phyloP scores from a whole-genome alignment of 23 tunicate species.

The Oikopleura vanhoeffeni region DNA sequence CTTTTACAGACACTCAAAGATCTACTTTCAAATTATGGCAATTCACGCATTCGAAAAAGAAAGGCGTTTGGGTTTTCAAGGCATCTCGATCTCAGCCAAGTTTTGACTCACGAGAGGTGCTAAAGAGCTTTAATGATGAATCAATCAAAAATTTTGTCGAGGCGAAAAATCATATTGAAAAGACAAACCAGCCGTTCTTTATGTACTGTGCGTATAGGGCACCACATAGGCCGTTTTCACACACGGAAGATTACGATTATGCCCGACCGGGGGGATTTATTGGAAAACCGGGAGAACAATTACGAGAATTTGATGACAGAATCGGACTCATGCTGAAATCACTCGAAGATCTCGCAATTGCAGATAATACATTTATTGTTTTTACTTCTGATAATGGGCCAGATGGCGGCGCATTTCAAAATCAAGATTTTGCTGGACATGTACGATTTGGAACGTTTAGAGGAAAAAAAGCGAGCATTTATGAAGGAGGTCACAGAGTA shows the following conservation, averaged over 20 bases:
- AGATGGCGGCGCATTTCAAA: not conserved
- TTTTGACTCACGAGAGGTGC: slow-evolving; percentile 8
- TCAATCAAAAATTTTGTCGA: not conserved
- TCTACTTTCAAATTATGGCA: not conserved
- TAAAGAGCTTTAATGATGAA: not conserved
- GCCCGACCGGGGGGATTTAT: slow-evolving; percentile 5
- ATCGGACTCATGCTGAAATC: not conserved
- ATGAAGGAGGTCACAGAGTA: not conserved
- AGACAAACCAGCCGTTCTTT: not conserved
- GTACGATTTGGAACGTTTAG: not conserved
- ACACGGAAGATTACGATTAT: not conserved
- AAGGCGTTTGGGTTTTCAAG: not conserved
- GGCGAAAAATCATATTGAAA: not conserved
- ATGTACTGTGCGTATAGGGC: not conserved
- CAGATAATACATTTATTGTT: not conserved
- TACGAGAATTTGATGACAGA: slow-evolving; percentile 1
- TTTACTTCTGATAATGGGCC: slow-evolving; percentile 10
- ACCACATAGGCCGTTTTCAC: slow-evolving; percentile 1
- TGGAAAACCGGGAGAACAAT: slow-evolving; percentile 6
- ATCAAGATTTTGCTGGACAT: not conserved
- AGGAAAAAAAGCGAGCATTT: not conserved
- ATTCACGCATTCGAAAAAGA: not conserved
- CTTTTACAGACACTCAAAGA: not conserved
- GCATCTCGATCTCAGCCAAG: not conserved
- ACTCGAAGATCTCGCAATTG: not conserved